Base-by-base conservation (phyloP, 2,797 vertebrate genomes). In the Pseudochromis fuscus region DNA sequence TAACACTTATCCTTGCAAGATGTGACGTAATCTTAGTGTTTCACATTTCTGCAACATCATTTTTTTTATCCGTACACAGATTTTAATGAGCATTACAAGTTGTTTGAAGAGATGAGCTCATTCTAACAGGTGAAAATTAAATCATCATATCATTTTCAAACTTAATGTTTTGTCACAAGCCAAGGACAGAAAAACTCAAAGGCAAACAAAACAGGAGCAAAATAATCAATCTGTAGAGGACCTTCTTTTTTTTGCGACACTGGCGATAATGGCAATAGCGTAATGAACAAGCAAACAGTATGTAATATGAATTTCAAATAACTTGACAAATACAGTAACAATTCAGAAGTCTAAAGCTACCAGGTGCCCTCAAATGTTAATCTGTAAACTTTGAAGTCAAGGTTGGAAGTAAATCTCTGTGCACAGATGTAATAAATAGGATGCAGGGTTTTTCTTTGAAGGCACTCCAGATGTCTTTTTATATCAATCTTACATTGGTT, bases 391-490 rank as follows among this genome's bases (percentile, higher is more conserved):
- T 93, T 94, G 90, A 94, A 91, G 89, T 90, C 60, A 83, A 83
- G 82, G 79, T 86, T 89, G 72, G 81, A 83, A 89, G 86, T 91
- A 92, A 91, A 91, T 87, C 76, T 87, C 57, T 73, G 82, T 75
- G 74, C 79, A 88, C 85, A 90, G 84, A 90, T 91, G 85, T 89
- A 90, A 90, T 93, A 89, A 92, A 92, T 91, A 93, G 86, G 88
- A 93, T 91, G 86, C 91, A 88, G 76, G 66, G 37, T 83, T 88
- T n/a, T 90, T 86, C 91, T 94, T 93, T 94, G 91, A 94, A 92
- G 91, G 80, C 78, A 80, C 68, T 87, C 88, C 91, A 92, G 87
- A 91, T 91, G 87, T 91, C 79, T 91, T 92, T 93, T 91, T 88
- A 85, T 88, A 88, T 88, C 84, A 89, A 88, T 88, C 86, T 88